Evolutionary conservation across 2,888 invertebrate species (phyloP), one percentile per base, ranked within the genome.

Genomic region (Protula sp.): DNA sequence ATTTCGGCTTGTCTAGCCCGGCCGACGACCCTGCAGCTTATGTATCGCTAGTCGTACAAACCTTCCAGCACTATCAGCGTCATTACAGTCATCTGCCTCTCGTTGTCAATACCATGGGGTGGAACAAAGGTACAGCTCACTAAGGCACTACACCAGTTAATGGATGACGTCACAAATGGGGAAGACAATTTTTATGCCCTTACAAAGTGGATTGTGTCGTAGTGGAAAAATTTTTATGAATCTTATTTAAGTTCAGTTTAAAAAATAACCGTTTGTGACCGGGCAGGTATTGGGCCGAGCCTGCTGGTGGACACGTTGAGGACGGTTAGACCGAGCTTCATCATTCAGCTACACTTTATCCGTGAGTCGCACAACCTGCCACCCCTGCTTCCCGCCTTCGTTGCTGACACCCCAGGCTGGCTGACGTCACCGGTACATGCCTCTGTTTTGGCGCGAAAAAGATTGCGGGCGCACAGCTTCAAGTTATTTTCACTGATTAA

Each of bases 41-140:
- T 19, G 19, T 38, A 19, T 9, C 9, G 38, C 19, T 9, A 14
- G 38, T 38, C 38, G 9, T 14, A 19, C 9, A 38, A 9, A 14
- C 19, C 9, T 38, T 14, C 19, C 38, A 38, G 38, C 38, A 38
- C 45, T 58, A 58, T n/a, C 4, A 3, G 2, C 26, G 27, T 19
- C 19, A 54, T 5, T 26, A 45, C 29, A 9, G 29, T 2, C 19
- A 57, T 27, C 24, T 55, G 1, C 59, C 59, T 48, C 55, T 59
- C 3, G 31, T 59, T 14, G 55, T 59, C 28, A 59, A 59, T 51
- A 59, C 59, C 24, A 59, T 59, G 59, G 59, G 59, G 1, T 59
- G 59, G 58, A 53, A 55, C 24, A 29, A 58, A 54, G 58, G 59
- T 58, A 38, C n/a, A n/a, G n/a, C n/a, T n/a, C n/a, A n/a, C n/a